phyloP scores from a whole-genome alignment of 2,113 vertebrate genomes.

The Fregetta grallaria region DNA sequence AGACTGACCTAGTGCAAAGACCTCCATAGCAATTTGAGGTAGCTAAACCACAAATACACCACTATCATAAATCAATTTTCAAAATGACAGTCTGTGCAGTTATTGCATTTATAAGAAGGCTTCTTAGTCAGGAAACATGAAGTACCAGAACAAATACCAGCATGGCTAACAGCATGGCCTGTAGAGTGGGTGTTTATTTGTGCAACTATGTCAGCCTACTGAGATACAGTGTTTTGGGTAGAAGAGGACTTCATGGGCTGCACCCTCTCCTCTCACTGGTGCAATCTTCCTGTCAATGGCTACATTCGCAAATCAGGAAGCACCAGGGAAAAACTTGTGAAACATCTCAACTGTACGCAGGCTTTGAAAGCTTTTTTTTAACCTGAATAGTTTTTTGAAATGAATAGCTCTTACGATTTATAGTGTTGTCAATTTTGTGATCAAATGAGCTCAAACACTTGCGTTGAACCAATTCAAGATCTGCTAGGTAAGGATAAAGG shows the following conservation, averaged over 20 bases:
- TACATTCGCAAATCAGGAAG: neutral
- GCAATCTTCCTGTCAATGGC: neutral
- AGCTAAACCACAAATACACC: neutral
- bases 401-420: neutral
- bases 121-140: neutral
- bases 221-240: neutral
- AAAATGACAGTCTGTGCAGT: neutral
- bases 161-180: neutral
- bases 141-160: neutral
- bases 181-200: neutral
- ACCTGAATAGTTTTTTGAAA: neutral
- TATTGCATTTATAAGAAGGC: neutral
- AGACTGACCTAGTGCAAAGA: neutral
- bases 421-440: neutral
- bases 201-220: neutral
- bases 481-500: neutral
- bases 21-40: neutral
- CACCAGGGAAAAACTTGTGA: neutral
- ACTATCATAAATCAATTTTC: neutral
- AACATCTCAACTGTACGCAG: neutral
- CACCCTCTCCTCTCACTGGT: neutral
- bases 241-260: neutral
- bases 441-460: neutral
- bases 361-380: neutral
- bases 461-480: neutral